Evolutionary conservation across 2,888 invertebrate species (phyloP).

Genomic region (Blomia tropicalis): DNA sequence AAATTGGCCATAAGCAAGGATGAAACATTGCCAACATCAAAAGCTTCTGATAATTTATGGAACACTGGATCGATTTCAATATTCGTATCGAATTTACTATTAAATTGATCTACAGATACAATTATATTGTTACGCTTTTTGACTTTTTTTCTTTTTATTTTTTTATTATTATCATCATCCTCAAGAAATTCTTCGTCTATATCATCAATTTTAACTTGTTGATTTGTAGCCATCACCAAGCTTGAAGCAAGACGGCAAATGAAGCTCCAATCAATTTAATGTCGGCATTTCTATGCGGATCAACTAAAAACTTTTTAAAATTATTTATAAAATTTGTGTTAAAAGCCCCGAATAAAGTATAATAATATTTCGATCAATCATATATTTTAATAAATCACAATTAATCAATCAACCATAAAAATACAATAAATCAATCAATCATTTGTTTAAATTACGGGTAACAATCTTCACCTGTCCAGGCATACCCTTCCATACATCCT

Average conservation of each 20-base stretch:
- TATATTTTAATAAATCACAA: too few relatives aligned
- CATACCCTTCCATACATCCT: constrained; percentile 76
- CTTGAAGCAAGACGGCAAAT: constrained; percentile 48
- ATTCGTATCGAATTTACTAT: constrained; percentile 21
- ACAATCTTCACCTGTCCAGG: constrained; percentile 93
- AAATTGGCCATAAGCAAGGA: constrained; percentile 24
- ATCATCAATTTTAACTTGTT: constrained; percentile 15
- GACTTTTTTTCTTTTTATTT: background rate
- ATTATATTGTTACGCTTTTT: constrained; percentile 14
- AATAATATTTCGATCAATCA: too few relatives aligned
- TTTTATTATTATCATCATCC: background rate
- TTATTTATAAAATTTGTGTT: constrained; percentile 68
- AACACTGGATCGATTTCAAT: constrained; percentile 24
- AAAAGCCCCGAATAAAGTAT: too few relatives aligned
- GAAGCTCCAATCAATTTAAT: constrained; percentile 47
- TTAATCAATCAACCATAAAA: too few relatives aligned
- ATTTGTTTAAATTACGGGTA: constrained; percentile 50
- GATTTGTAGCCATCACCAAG: constrained; percentile 21
- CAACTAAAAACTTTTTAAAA: constrained; percentile 51
- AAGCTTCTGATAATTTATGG: constrained; percentile 18
- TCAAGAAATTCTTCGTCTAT: constrained; percentile 12
- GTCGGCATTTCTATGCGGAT: constrained; percentile 48
- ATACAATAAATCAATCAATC: too few relatives aligned
- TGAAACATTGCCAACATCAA: constrained; percentile 25
- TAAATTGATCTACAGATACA: constrained; percentile 20